These are phyloP conservation scores for Odontesthes bonariensis DNA, from an alignment of 2,113 vertebrate genomes.

Conservation along the genomic window DNA sequence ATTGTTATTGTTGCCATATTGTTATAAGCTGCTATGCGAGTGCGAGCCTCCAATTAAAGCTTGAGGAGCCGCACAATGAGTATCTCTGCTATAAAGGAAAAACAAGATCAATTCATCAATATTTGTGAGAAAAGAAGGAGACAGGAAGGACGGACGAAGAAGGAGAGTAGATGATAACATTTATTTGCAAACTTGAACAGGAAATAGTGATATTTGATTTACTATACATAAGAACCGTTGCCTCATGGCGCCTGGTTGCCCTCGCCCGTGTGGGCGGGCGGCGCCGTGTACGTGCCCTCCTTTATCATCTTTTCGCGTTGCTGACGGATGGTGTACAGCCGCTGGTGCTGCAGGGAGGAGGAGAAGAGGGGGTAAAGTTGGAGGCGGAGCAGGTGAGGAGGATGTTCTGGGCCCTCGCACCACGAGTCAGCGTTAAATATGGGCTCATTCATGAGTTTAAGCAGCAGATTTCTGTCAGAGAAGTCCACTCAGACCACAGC, in stretches of 20 bases:
- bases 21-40: too few species aligned
- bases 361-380: neutral
- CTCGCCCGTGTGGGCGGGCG: constrained; percentile 79
- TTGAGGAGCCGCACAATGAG: too few species aligned
- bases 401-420: too few species aligned
- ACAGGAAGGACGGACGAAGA: neutral
- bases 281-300: constrained; percentile 88
- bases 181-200: constrained; percentile 74
- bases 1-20: too few species aligned
- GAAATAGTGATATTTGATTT: constrained; percentile 55
- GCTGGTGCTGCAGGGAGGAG: constrained; percentile 71
- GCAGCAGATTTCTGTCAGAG: too few species aligned
- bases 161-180: constrained; percentile 49
- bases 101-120: too few species aligned
- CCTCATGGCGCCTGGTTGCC: constrained; percentile 4
- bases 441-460: too few species aligned
- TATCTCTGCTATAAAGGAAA: too few species aligned
- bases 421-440: too few species aligned
- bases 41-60: too few species aligned
- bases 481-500: too few species aligned
- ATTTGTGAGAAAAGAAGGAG: neutral
- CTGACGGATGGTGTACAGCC: constrained; percentile 79
- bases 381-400: too few species aligned
- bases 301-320: constrained; percentile 90
- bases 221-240: constrained; percentile 55